A percentile compares a stretch with the other conserved stretches of the same genome.
Conservation (phyloP, 2,888 invertebrate species). For the Drosophila antonietae region DNA sequence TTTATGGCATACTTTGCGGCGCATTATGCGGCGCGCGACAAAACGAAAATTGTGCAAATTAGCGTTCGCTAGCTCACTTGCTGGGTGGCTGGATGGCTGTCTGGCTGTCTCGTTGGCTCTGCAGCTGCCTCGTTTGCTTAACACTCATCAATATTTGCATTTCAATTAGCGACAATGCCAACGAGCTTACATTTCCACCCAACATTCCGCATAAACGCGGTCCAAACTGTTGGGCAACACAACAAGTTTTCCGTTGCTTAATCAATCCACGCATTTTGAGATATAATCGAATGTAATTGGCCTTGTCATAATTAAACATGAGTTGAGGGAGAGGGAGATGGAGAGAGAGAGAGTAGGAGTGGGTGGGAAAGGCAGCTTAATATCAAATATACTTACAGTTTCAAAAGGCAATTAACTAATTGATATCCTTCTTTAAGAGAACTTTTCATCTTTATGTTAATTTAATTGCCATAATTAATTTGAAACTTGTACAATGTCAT, state of each 20-base stretch:
- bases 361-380: background rate
- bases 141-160: conserved; percentile 77
- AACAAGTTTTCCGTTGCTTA: conserved; percentile 16
- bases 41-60: conserved; percentile 77
- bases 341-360: background rate
- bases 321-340: background rate
- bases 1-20: conserved; percentile 76
- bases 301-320: conserved; percentile 2
- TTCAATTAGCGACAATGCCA: conserved; percentile 73
- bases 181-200: conserved; percentile 46
- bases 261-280: conserved; percentile 3
- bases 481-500: background rate
- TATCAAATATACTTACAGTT: conserved; percentile 4
- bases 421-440: background rate
- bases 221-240: conserved; percentile 2
- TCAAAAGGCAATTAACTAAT: conserved; percentile 10
- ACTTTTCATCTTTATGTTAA: background rate
- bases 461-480: conserved; percentile 1
- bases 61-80: conserved; percentile 54
- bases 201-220: conserved; percentile 25
- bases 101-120: background rate
- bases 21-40: conserved; percentile 75
- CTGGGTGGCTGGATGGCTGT: background rate
- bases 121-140: conserved; percentile 57
- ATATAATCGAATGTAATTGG: conserved; percentile 21